Evolutionary conservation across 2,113 vertebrate genomes (phyloP), one percentile per base, ranked within the genome.

Genomic region (Indicator maculatus): DNA sequence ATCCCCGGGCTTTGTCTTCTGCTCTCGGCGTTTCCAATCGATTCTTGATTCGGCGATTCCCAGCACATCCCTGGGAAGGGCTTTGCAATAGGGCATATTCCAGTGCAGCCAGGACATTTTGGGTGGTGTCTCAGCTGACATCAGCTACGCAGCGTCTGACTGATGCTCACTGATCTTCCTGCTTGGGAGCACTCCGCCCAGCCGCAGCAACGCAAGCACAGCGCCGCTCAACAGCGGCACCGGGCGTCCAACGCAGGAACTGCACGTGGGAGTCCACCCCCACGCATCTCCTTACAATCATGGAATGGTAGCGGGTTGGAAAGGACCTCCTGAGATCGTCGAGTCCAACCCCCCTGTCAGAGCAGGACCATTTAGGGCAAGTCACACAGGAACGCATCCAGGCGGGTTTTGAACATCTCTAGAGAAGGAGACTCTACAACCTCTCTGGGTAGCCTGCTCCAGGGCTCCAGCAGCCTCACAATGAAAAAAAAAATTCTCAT

Each of bases 161-260:
- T 2, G 53, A 9, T 1, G 50, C 20, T 69, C 27, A 0, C 66
- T 1, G 58, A 3, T 3, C 15, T 18, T 56, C 28, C 21, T 0
- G 26, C 3, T 2, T 6, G 39, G 18, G 6, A 67, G 36, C 38
- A 59, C 50, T 69, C 44, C 8, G 7, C 71, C 78, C 84, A 4
- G 58, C 61, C 10, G 53, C 73, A 2, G 4, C 61, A 9, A 1
- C 0, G 21, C 6, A 1, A 2, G 0, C 67, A 11, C 60, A 78
- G 73, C 21, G 0, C 50, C 26, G 71, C 17, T 23, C 82, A 41
- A 45, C 73, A 96, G 66, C 89, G 84, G 56, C 95, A 2, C 78
- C 0, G 36, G 9, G 91, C 45, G 67, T 8, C 28, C 81, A 16
- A 9, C 3, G 15, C 39, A 19, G 60, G 86, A 89, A 76, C 59